phyloP scores from a whole-genome alignment of 2,113 vertebrate genomes.

The Scomber scombrus region DNA sequence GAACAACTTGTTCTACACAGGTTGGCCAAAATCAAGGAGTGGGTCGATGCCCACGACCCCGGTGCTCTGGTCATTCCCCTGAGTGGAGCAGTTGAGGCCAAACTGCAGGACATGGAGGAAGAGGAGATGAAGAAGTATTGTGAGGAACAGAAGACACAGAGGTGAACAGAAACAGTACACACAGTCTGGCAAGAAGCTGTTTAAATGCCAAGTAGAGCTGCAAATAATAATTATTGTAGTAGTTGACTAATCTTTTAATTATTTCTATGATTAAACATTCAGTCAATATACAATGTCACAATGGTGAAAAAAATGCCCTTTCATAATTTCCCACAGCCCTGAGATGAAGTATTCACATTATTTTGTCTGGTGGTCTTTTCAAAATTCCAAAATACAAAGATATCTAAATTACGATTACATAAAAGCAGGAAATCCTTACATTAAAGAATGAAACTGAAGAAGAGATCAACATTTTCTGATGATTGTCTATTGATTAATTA shows the following conservation, averaged over 20 bases:
- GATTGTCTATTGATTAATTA: no score
- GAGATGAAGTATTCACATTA: no score
- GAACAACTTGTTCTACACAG: constrained; percentile 84
- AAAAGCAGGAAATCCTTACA: no score
- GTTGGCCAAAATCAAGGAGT: constrained; percentile 99
- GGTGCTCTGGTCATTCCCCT: constrained; percentile 97
- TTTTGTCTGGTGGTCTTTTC: no score
- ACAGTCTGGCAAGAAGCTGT: background rate
- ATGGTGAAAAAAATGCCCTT: no score
- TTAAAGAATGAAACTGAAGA: no score
- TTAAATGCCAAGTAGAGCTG: background rate
- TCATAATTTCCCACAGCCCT: no score
- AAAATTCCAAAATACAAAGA: no score
- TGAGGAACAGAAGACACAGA: constrained; percentile 97
- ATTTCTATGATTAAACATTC: no score
- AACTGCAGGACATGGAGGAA: constrained; percentile 95
- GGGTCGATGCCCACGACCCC: constrained; percentile 97
- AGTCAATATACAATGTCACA: no score
- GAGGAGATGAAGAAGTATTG: constrained; percentile 96
- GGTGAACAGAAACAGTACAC: constrained; percentile 83
- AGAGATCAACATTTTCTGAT: no score
- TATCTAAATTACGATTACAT: no score
- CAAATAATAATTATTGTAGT: background rate
- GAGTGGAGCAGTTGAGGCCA: constrained; percentile 95
- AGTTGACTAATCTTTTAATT: background rate